Base-by-base conservation (phyloP, 1,140 invertebrate genomes). In the Drosophila nannoptera region DNA sequence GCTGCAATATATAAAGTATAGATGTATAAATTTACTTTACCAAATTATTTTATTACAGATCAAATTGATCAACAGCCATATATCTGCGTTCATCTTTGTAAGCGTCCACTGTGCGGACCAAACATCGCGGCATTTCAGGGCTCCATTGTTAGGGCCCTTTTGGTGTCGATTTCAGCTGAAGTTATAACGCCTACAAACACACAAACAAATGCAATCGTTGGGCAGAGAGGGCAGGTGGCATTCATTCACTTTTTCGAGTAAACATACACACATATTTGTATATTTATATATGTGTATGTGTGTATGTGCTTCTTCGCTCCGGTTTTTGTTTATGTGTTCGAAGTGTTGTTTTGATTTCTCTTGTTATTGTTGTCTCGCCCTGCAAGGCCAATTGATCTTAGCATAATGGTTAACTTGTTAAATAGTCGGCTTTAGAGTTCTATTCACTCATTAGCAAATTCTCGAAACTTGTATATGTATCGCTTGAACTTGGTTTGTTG, bases 261-360 rank as follows among this genome's bases (percentile, higher is more conserved):
- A 22, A 22, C n/a, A 46, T 54, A 0, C 43, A 36, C n/a, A 63
- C 49, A 36, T 12, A 32, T 31, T 22, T 55, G 48, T 61, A 11
- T 45, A n/a, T 45, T 36, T 36, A 12, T 31, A 8, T 31, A 5
- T 72, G 58, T 68, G 8, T 49, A 42, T 60, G 38, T 60, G 45
- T 29, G 42, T n/a, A n/a, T n/a, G n/a, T 3, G 50, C 33, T 38
- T 22, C 22, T 40, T 73, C n/a, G n/a, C n/a, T n/a, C n/a, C n/a
- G n/a, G 62, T 6, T 33, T 8, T 12, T 66, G 48, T 78, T 83
- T 82, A 71, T 67, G 68, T 77, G 60, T 81, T 78, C 78, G 55
- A 75, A 72, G 78, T 75, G 77, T 82, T 81, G 53, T 70, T 81
- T 69, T 77, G 73, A 43, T 73, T 78, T 65, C 36, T 43, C 11